A percentile compares a stretch with the other conserved stretches of the same genome.
These are phyloP conservation scores for Metellina segmentata DNA, from an alignment of 2,888 invertebrate genomes.

Conservation along the genomic window DNA sequence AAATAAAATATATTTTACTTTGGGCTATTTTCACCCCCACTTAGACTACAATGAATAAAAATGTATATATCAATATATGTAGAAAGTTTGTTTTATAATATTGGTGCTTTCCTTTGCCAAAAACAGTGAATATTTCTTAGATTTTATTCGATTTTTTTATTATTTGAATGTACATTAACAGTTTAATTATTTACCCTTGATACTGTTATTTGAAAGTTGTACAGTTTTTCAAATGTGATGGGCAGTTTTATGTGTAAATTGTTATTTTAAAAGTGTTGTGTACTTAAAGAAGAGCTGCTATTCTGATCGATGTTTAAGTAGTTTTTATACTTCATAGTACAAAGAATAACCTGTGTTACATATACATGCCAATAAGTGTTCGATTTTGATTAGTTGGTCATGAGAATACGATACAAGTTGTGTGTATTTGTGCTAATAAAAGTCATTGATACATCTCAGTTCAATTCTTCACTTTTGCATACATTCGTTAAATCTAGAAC, in stretches of 20 bases:
- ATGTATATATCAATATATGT: neutral
- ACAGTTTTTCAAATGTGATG: constrained; percentile 4
- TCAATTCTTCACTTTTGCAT: neutral
- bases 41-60: neutral
- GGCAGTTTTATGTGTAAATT: constrained; percentile 7
- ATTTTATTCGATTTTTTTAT: neutral
- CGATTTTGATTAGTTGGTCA: constrained; percentile 26
- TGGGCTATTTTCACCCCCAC: neutral
- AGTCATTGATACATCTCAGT: constrained; percentile 5
- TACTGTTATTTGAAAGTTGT: neutral
- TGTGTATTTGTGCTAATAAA: constrained; percentile 46
- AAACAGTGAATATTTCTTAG: constrained; percentile 1
- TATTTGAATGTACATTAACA: neutral
- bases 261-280: constrained; percentile 10
- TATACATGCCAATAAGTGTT: constrained; percentile 50
- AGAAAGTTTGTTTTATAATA: neutral
- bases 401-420: constrained; percentile 7
- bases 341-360: constrained; percentile 37
- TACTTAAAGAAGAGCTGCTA: constrained; percentile 36
- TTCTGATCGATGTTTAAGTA: constrained; percentile 3
- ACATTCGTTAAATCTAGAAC: neutral
- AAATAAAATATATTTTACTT: neutral
- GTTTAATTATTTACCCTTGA: neutral
- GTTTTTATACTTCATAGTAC: constrained; percentile 38
- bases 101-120: constrained; percentile 39